Evolutionary conservation across 2,888 invertebrate species (phyloP), one percentile per base, ranked within the genome.

Genomic region (Sycophila texana): DNA sequence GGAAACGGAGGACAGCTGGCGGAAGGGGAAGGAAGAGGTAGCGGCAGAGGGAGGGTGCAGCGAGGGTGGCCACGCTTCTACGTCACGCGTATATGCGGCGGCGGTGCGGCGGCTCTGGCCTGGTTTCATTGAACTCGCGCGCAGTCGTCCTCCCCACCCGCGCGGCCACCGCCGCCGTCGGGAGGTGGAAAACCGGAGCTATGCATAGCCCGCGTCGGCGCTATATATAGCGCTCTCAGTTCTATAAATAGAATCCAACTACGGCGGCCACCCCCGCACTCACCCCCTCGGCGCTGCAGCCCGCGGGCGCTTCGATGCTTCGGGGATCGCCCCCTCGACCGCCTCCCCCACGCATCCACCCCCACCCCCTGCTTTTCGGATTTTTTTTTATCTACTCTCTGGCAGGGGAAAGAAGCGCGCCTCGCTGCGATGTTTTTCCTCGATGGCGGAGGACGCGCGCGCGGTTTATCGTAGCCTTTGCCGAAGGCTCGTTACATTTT

Each of bases 191-290:
- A 57, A 57, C 30, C 49, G 26, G 55, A 26, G 86, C 87, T 88
- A 89, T 88, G 88, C 88, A 89, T 89, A 89, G 89, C 88, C 85
- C 86, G 84, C 85, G 85, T 84, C 86, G 84, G 78, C 20, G 84
- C 89, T 89, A 89, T 89, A 87, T 87, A 89, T 89, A 89, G 89
- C 30, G 84, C 87, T 86, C 87, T 85, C 86, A 83, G 84, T 88
- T 89, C 89, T 89, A 89, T 88, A 89, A 89, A 89, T 89, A 89
- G 89, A 89, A 88, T 86, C 86, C 75, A 84, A 86, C 85, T 84
- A 84, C 84, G 83, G 80, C 77, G 72, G 67, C 68, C 58, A 53
- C 70, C 81, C 71, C 58, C 80, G 63, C 71, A 39, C 75, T 68
- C 53, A 63, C 65, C 67, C 58, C 51, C 72, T n/a, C 75, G 66